Evolutionary conservation across 2,888 invertebrate genomes (phyloP).

Genomic region (Pyrochroa serraticornis): DNA sequence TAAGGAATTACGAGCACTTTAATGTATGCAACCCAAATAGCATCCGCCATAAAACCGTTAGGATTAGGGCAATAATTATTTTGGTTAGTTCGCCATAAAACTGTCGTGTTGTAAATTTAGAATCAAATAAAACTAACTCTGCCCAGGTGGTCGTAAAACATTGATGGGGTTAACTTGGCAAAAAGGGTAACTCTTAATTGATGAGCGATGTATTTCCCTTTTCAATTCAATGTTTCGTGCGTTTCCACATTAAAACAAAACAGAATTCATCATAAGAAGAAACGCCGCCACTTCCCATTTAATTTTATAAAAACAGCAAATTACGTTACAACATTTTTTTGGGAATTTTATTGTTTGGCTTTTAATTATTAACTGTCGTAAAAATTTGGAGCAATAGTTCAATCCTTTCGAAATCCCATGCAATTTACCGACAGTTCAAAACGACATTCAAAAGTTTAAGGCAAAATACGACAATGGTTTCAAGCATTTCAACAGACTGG

Average conservation of each 20-base stretch:
- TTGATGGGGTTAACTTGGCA: too few species aligned
- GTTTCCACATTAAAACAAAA: too few species aligned
- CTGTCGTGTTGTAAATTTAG: constrained; percentile 10
- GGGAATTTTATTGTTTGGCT: too few species aligned
- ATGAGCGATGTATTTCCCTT: too few species aligned
- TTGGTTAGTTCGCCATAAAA: constrained; percentile 16
- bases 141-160: too few species aligned
- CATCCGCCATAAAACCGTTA: constrained; percentile 11
- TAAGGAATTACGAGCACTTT: constrained; percentile 3
- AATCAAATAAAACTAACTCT: constrained; percentile 8
- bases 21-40: constrained; percentile 18
- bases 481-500: constrained; percentile 49
- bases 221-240: too few species aligned
- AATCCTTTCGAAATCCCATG: not conserved
- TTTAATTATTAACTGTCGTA: too few species aligned
- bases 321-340: too few species aligned
- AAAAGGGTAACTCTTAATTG: too few species aligned
- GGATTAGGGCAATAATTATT: constrained; percentile 9
- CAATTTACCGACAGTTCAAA: constrained; percentile 17
- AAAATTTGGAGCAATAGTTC: too few species aligned
- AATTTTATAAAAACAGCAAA: too few species aligned
- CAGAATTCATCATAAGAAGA: not conserved
- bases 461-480: constrained; percentile 46
- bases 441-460: constrained; percentile 28
- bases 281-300: too few species aligned